phyloP scores from a whole-genome alignment of 2,797 vertebrate genomes.

The Cossypha niveicapilla region DNA sequence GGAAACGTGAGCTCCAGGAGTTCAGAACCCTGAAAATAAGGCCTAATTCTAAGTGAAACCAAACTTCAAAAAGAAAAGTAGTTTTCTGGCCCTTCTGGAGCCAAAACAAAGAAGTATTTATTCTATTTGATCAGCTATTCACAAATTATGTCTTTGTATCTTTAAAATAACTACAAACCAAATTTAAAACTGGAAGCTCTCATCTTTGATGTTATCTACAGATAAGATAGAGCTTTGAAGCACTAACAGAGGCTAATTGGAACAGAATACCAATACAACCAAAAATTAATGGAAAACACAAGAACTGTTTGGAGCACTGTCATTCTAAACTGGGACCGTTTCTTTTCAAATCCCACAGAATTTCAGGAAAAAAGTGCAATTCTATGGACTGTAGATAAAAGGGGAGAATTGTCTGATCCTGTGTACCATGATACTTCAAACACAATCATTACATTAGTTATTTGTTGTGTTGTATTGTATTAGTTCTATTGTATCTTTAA shows the following conservation, averaged over 20 bases:
- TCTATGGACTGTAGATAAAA: background rate
- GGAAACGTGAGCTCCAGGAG: background rate
- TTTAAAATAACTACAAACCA: constrained; percentile 73
- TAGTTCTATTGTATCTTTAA: background rate
- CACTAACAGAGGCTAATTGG: constrained; percentile 67
- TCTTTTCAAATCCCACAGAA: constrained; percentile 9
- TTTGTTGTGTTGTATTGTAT: background rate
- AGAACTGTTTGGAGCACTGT: background rate
- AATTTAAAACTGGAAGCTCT: constrained; percentile 68
- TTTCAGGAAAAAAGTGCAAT: background rate
- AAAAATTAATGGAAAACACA: constrained; percentile 67
- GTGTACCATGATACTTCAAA: background rate
- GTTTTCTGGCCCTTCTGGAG: constrained; percentile 60
- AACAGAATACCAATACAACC: constrained; percentile 66
- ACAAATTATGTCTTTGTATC: constrained; percentile 72
- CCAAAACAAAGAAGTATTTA: constrained; percentile 67
- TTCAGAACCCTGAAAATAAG: constrained; percentile 10
- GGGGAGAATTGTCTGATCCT: background rate
- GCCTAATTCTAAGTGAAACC: constrained; percentile 52
- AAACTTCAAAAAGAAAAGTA: constrained; percentile 68
- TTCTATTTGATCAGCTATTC: constrained; percentile 77
- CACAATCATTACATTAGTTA: background rate
- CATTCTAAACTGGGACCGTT: background rate
- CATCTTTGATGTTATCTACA: constrained; percentile 74
- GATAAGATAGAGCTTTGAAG: constrained; percentile 74